Conservation (phyloP, 1,140 invertebrate species). For the Drosophila carrolli region DNA sequence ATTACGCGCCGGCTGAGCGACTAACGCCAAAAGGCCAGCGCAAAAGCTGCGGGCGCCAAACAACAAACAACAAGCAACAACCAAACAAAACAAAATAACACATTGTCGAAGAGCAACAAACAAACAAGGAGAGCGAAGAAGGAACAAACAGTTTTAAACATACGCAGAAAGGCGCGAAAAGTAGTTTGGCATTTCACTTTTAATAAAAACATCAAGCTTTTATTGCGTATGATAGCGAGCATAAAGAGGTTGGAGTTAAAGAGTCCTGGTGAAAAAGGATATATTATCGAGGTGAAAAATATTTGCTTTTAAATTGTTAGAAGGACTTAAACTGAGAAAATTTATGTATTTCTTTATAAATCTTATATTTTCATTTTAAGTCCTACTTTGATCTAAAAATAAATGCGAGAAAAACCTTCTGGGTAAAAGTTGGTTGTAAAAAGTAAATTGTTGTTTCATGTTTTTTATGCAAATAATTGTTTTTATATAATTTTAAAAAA, state of each 20-base stretch:
- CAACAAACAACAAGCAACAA: constrained; percentile 16
- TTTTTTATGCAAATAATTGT: too few relatives aligned
- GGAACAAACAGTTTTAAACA: constrained; percentile 22
- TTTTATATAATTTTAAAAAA: too few relatives aligned
- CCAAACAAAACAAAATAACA: constrained; percentile 32
- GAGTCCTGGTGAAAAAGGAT: not conserved
- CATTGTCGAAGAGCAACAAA: constrained; percentile 14
- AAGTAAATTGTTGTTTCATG: too few relatives aligned
- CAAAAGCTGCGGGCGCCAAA: constrained; percentile 26
- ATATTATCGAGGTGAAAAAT: constrained; percentile 14
- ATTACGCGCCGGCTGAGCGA: constrained; percentile 27
- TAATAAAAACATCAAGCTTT: constrained; percentile 79
- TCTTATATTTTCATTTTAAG: too few relatives aligned
- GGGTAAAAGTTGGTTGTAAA: too few relatives aligned
- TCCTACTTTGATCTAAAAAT: too few relatives aligned
- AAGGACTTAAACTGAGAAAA: too few relatives aligned
- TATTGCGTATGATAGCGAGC: constrained; percentile 54
- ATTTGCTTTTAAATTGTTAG: too few relatives aligned
- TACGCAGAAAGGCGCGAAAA: constrained; percentile 31
- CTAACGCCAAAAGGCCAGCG: constrained; percentile 28
- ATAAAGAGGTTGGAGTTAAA: constrained; percentile 7
- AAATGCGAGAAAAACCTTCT: too few relatives aligned
- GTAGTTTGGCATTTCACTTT: constrained; percentile 75
- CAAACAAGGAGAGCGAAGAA: constrained; percentile 9
- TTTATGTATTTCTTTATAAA: too few relatives aligned